A percentile compares a stretch with the other conserved stretches of the same genome.
These are phyloP conservation scores for Spea multiplicata DNA, from an alignment of 2,113 vertebrate genomes.

Conservation along the genomic window DNA sequence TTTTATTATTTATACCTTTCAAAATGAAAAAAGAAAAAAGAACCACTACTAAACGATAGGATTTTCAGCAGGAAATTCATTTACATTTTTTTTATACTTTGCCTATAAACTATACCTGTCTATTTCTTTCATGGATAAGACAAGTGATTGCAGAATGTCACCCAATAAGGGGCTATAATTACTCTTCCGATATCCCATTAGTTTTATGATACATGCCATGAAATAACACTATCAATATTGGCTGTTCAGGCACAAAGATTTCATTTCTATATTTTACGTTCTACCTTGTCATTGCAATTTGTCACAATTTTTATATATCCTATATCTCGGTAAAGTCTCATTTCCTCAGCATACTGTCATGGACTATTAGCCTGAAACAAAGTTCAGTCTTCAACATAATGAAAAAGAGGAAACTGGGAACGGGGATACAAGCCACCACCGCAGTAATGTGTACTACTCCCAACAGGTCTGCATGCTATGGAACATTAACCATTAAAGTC, in stretches of 20 bases:
- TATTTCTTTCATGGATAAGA: not conserved
- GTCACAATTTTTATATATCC: slow-evolving; percentile 47
- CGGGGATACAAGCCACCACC: slow-evolving; percentile 30
- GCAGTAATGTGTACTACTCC: slow-evolving; percentile 42
- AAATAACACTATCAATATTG: slow-evolving; percentile 46
- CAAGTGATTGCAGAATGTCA: slow-evolving; percentile 9
- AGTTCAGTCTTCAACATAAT: slow-evolving; percentile 47
- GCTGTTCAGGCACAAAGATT: slow-evolving; percentile 39
- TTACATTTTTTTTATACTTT: not conserved
- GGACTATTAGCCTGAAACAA: slow-evolving; percentile 49
- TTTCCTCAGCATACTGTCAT: slow-evolving; percentile 44
- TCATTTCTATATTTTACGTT: slow-evolving; percentile 43
- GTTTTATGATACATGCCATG: slow-evolving; percentile 39
- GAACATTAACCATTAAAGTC: slow-evolving; percentile 48
- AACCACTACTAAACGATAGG: no score
- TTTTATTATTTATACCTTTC: slow-evolving; percentile 26
- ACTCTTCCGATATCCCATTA: slow-evolving; percentile 45
- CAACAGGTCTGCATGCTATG: slow-evolving; percentile 39
- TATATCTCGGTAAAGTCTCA: slow-evolving; percentile 47
- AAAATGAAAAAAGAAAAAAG: not conserved
- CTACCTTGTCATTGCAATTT: slow-evolving; percentile 45
- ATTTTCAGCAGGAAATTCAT: not conserved
- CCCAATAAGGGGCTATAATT: slow-evolving; percentile 30
- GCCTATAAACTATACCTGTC: not conserved
- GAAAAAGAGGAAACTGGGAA: slow-evolving; percentile 32